Percentiles rank a stretch among this genome's conserved stretches.
These are phyloP conservation scores for Mus musculus DNA, from an alignment of 2,113 vertebrate genomes.

Conservation along the genomic window GRCm39 chr6:120685001-120685500, in stretches of 20 bases:
- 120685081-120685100: neutral
- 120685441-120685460: neutral
- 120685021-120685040: neutral
- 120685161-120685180: no score
- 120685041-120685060: neutral
- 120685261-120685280: neutral
- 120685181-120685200: neutral
- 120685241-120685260: neutral
- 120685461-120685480: neutral
- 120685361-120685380: neutral
- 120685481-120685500: neutral
- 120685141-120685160: neutral
- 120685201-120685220: neutral
- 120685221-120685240: neutral
- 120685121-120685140: neutral
- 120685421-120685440: neutral
- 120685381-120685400: neutral
- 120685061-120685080: neutral
- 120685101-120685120: neutral
- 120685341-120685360: neutral
- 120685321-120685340: neutral
- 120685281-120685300: neutral
- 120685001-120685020: neutral
- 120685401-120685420: neutral
- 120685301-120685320: neutral